Evolutionary conservation across 2,888 invertebrate genomes (phyloP), one percentile per base, ranked within the genome.

Genomic region (Ashinkailepas kermadecensis): DNA sequence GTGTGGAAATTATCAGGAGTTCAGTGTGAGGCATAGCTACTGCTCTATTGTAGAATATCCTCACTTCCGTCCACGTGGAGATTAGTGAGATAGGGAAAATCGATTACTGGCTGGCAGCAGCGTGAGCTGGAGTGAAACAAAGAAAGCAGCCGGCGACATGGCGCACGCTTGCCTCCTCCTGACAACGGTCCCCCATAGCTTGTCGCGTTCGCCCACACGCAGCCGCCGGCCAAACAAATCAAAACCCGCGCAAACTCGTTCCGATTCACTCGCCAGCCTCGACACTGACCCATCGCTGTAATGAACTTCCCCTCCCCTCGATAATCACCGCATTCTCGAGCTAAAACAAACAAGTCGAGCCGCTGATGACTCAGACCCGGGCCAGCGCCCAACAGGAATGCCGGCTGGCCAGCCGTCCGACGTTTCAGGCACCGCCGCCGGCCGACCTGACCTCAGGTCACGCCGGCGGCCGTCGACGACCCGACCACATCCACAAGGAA

Each of bases 281-380:
- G 54, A 0, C 18, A 15, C 59, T 59, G 59, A 59, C 59, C 59
- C 59, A 59, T 59, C 74, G 54, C 18, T 21, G 13, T 74, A 74
- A 74, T 74, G 74, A 74, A 74, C 74, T 74, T 15, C 18, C 74
- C 54, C 39, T 4, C 25, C 54, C 54, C 54, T 0, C 74, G 18
- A 13, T 74, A 74, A 74, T 74, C 39, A 74, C 25, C 54, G 54
- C 74, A 74, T 74, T 54, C 74, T 23, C 74, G 15, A 23, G 74
- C 74, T 74, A 74, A 74, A 74, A 74, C 74, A 74, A 74, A 74
- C 74, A 74, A 74, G 74, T 74, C 74, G 18, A 21, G 23, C 18
- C 39, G 70, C 6, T 13, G 21, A 12, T 11, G 25, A 21, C 39
- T 39, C 70, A 21, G 70, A 8, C 6, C 13, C 15, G 70, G 70